Percentiles rank a stretch among this genome's conserved stretches.
Evolutionary conservation across 2,888 invertebrate species (phyloP).

Genomic region (Pogonocherus hispidulus): DNA sequence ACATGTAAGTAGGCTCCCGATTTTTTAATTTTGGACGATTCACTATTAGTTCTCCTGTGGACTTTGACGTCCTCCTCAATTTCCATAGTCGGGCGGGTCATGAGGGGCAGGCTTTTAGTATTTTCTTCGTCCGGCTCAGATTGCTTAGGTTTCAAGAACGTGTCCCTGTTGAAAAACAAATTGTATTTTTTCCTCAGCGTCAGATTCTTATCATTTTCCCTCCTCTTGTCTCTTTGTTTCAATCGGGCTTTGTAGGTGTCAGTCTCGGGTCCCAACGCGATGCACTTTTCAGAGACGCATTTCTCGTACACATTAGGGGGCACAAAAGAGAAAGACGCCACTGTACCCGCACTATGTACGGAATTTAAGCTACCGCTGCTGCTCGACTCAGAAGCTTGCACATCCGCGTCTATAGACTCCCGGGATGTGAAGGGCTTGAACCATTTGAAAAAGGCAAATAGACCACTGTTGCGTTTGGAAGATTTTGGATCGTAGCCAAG

Average conservation of each 20-base stretch:
- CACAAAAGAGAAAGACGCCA: conserved; percentile 80
- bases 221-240: conserved; percentile 73
- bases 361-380: conserved; percentile 77
- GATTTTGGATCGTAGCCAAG: conserved; percentile 66
- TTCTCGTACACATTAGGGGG: conserved; percentile 70
- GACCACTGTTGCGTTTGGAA: conserved; percentile 68
- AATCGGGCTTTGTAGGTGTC: conserved; percentile 76
- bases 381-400: conserved; percentile 64
- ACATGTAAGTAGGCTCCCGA: conserved; percentile 76
- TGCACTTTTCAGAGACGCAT: conserved; percentile 54
- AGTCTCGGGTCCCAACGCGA: conserved; percentile 73
- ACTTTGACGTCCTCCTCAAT: conserved; percentile 59
- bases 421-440: conserved; percentile 72
- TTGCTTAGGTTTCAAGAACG: conserved; percentile 54
- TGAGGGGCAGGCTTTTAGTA: conserved; percentile 67
- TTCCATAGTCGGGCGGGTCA: conserved; percentile 60
- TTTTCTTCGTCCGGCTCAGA: conserved; percentile 53
- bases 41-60: conserved; percentile 75
- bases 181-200: conserved; percentile 79
- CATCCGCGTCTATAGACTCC: conserved; percentile 62
- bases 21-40: conserved; percentile 73
- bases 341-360: conserved; percentile 80
- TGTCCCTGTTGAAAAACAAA: conserved; percentile 67
- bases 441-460: conserved; percentile 81
- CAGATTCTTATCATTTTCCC: conserved; percentile 74